Evolutionary conservation across 1,140 invertebrate genomes (phyloP).

Genomic region (Cyclargus thomasi): DNA sequence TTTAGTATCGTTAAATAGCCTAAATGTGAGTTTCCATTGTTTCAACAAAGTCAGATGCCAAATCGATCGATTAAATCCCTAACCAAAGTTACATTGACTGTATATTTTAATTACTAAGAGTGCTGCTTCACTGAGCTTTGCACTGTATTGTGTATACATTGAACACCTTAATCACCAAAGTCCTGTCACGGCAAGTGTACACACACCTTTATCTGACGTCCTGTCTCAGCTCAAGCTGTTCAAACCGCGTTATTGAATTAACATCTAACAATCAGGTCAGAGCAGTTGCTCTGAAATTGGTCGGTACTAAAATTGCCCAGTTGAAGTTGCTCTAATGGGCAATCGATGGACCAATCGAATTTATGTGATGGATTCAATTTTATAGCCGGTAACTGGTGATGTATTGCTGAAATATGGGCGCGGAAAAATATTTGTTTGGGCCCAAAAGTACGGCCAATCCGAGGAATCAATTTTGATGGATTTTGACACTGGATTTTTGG

Average conservation of each 20-base stretch:
- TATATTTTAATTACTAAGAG: no score
- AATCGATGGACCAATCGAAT: neutral
- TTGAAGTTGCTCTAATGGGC: neutral
- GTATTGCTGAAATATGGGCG: neutral
- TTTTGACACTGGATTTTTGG: neutral
- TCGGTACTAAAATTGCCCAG: neutral
- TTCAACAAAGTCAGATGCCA: no score
- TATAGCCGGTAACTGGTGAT: neutral
- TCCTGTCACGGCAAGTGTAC: neutral
- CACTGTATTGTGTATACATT: neutral
- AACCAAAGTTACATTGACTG: no score
- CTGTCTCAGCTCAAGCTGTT: neutral
- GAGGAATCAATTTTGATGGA: neutral
- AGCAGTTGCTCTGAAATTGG: neutral
- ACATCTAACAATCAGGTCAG: neutral
- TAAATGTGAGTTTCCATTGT: no score
- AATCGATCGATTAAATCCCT: no score
- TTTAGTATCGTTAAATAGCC: no score
- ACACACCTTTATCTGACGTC: neutral
- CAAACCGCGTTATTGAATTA: neutral
- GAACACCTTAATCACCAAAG: neutral
- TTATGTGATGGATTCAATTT: slow-evolving; percentile 3
- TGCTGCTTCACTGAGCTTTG: neutral
- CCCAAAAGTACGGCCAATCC: neutral
- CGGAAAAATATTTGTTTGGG: neutral